Base-by-base conservation (phyloP, 2,888 invertebrate species). In the Polyploca ridens region DNA sequence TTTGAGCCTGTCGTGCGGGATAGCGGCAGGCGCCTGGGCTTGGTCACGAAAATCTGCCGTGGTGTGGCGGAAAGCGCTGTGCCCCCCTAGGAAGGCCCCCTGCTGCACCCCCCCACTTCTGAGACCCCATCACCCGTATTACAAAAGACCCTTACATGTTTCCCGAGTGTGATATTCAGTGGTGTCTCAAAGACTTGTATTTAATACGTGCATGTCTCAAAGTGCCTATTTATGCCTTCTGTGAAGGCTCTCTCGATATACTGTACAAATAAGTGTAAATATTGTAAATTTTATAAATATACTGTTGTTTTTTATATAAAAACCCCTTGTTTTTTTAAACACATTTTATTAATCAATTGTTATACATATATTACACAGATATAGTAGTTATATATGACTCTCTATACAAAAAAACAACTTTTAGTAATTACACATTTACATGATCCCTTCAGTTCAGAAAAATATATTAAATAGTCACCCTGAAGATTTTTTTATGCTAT, bases 21-120 rank as follows among this genome's bases (percentile, higher is more conserved):
- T 95, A 49, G 95, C 96, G 41, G 95, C 95, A 19, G 96, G 96
- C 0, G 95, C 96, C 91, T 96, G 96, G 96, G 95, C 96, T 44
- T 96, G 96, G 95, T 84, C 86, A 44, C 72, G 84, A 41, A 85
- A 86, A 65, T 95, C 95, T 6, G 95, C 95, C 19, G 96, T 95
- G 0, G 96, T 96, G 91, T 96, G 96, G 96, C 91, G 94, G 5
- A 82, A 84, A 64, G 91, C 94, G 81, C 66, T 95, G 77, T 83
- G 95, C 84, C 84, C 95, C 66, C 87, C 95, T 77, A 84, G 94
- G 69, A 86, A 91, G 81, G 77, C 92, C 38, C 85, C 86, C 11
- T 86, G 88, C 71, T 85, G 85, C 68, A 81, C 90, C 8, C 93
- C 93, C 11, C 93, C 93, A 11, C 78, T 93, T 38, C 84, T 91